Evolutionary conservation across 2,113 vertebrate genomes (phyloP).

Genomic region (Barbus barbus): DNA sequence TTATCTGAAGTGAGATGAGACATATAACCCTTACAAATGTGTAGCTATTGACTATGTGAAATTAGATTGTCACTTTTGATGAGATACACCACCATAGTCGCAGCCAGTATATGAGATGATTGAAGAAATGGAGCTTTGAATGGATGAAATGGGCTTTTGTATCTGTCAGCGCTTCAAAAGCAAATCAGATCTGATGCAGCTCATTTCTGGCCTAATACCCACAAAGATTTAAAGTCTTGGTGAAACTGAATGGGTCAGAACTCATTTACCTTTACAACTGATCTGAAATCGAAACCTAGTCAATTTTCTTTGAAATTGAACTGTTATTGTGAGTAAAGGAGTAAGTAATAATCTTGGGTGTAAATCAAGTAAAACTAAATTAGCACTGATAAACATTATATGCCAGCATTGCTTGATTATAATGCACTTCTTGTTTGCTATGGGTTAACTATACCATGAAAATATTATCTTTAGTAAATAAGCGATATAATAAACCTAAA

Average conservation of each 20-base stretch:
- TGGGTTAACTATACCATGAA: not conserved
- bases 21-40: conserved; percentile 7
- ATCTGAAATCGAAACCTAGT: not conserved
- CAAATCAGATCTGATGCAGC: not conserved
- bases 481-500: not conserved
- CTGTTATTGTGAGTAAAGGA: no score
- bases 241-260: conserved; percentile 24
- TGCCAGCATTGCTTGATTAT: not conserved
- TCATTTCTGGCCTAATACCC: not conserved
- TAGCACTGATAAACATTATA: not conserved
- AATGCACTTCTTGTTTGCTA: not conserved
- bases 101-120: conserved; percentile 16
- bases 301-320: not conserved
- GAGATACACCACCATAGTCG: not conserved
- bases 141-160: conserved; percentile 22
- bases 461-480: not conserved
- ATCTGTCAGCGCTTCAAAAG: conserved; percentile 15
- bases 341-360: not conserved
- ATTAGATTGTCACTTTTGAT: conserved; percentile 27
- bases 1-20: conserved; percentile 32
- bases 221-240: not conserved
- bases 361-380: not conserved
- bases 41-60: conserved; percentile 35
- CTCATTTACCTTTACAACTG: not conserved
- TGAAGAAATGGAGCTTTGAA: conserved; percentile 16